These are phyloP conservation scores for Eupithecia vulgata DNA, from an alignment of 2,888 invertebrate species.

Conservation along the genomic window DNA sequence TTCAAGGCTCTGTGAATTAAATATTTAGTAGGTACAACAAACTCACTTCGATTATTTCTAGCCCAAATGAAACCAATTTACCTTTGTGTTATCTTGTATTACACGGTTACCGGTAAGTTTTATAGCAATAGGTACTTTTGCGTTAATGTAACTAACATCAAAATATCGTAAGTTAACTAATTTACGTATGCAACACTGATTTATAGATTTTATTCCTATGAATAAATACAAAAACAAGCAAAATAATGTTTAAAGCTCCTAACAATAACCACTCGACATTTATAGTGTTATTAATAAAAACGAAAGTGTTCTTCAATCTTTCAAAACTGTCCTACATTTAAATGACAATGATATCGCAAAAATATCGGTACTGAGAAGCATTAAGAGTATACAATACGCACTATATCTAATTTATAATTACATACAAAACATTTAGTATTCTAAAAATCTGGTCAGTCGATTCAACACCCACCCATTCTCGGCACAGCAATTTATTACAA, in stretches of 20 bases:
- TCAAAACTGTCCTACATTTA: conserved; percentile 44
- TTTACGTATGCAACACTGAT: conserved; percentile 14
- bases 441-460: conserved; percentile 77
- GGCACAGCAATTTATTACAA: conserved; percentile 62
- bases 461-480: conserved; percentile 67
- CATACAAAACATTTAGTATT: conserved; percentile 71
- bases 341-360: conserved; percentile 52
- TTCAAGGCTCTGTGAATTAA: conserved; percentile 31
- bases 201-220: conserved; percentile 16
- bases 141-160: conserved; percentile 34
- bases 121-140: conserved; percentile 44
- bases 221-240: conserved; percentile 23
- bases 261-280: conserved; percentile 12
- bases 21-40: conserved; percentile 19
- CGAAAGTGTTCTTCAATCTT: conserved; percentile 28
- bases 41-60: background rate
- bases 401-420: conserved; percentile 67
- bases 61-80: conserved; percentile 55
- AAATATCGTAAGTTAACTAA: conserved; percentile 13
- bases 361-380: conserved; percentile 62
- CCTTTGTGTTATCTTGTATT: conserved; percentile 75
- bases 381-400: conserved; percentile 64
- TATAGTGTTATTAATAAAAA: conserved; percentile 18
- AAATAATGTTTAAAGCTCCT: conserved; percentile 27
- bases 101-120: conserved; percentile 66